phyloP scores from a whole-genome alignment of 2,797 vertebrate species.

The Diglossa cyanea region DNA sequence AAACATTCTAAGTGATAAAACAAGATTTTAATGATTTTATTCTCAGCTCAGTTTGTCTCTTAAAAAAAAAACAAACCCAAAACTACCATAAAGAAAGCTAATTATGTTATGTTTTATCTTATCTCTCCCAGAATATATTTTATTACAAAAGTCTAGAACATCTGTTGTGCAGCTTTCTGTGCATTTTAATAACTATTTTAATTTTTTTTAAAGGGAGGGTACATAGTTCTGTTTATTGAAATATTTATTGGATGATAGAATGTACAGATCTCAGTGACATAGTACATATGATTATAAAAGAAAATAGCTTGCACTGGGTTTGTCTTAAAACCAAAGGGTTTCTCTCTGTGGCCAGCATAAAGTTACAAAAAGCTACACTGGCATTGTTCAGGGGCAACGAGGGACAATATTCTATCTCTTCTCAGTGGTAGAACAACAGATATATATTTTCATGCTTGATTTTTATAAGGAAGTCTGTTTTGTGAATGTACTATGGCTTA shows the following conservation, averaged over 20 bases:
- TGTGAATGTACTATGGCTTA: background rate
- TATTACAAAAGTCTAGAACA: background rate
- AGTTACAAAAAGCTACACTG: background rate
- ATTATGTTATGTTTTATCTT: background rate
- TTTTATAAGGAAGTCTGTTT: background rate
- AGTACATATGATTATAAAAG: background rate
- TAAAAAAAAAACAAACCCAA: accelerated
- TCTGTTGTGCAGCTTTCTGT: background rate
- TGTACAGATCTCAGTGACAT: background rate
- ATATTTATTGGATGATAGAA: background rate
- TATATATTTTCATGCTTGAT: background rate
- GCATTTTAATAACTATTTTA: background rate
- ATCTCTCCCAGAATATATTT: background rate
- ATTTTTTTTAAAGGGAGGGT: background rate
- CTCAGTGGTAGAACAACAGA: background rate
- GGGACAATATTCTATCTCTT: background rate
- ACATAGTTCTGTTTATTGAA: background rate
- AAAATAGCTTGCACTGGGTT: background rate
- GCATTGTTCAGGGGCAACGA: background rate
- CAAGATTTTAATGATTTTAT: background rate
- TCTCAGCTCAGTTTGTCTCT: background rate
- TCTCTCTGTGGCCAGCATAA: background rate
- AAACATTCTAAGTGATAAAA: background rate
- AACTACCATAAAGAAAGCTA: background rate
- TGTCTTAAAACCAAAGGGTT: background rate